Evolutionary conservation across 2,888 invertebrate genomes (phyloP).

Genomic region (Rhagonycha lutea): DNA sequence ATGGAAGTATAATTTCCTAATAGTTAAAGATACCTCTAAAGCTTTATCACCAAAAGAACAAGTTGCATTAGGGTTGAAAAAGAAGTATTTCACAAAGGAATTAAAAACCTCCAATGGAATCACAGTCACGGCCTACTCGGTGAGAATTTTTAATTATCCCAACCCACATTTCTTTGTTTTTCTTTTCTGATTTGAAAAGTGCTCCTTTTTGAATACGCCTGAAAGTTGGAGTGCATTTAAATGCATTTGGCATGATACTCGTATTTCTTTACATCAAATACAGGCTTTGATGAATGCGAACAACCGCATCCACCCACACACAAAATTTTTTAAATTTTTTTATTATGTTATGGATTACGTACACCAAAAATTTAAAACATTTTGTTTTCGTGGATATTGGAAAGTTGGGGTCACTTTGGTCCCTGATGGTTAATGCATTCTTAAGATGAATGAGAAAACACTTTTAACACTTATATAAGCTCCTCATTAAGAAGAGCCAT

Average conservation of each 20-base stretch:
- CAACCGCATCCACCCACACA: constrained; percentile 9
- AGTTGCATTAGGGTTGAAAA: constrained; percentile 5
- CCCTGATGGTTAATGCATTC: no score
- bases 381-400: not conserved
- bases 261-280: constrained; percentile 20
- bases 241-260: constrained; percentile 41
- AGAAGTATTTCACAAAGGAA: constrained; percentile 20
- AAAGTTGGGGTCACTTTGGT: no score
- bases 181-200: constrained; percentile 50
- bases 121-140: constrained; percentile 42
- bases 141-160: constrained; percentile 56
- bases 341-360: not conserved
- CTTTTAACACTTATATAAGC: not conserved
- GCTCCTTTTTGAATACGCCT: constrained; percentile 42
- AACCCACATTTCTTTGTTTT: constrained; percentile 55
- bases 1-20: not conserved
- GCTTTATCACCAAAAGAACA: not conserved
- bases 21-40: not conserved
- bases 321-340: not conserved
- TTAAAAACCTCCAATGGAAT: constrained; percentile 45
- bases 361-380: not conserved
- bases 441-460: not conserved
- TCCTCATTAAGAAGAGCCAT: not conserved
- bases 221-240: constrained; percentile 38
- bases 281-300: constrained; percentile 24